These are phyloP conservation scores for Phoeniculus purpureus DNA, from an alignment of 2,797 vertebrate genomes.

Conservation along the genomic window DNA sequence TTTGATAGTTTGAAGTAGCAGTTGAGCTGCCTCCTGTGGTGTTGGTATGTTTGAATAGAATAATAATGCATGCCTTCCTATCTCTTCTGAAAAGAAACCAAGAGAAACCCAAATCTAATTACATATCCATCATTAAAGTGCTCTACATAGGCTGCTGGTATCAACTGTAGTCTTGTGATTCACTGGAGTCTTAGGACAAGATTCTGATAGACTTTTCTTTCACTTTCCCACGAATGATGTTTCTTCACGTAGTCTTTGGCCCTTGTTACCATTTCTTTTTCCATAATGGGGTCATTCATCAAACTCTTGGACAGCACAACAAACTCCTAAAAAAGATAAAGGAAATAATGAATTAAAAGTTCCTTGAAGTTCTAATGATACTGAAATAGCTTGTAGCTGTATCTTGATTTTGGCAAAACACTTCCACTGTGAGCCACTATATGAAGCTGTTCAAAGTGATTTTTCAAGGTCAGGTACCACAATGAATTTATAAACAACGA, in stretches of 20 bases:
- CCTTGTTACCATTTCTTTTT: conserved; percentile 77
- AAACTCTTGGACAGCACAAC: conserved; percentile 85
- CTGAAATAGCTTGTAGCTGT: background rate
- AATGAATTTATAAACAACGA: background rate
- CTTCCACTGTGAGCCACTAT: background rate
- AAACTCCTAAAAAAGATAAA: conserved; percentile 85
- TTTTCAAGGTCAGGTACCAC: background rate
- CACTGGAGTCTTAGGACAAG: conserved; percentile 75
- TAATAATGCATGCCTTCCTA: background rate
- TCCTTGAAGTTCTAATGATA: background rate
- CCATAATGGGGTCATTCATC: conserved; percentile 79
- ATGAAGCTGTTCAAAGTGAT: background rate
- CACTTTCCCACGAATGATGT: conserved; percentile 80
- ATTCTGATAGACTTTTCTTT: conserved; percentile 84
- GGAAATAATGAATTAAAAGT: background rate
- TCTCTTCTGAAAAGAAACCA: background rate
- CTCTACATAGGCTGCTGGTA: background rate
- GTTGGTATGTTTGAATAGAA: background rate
- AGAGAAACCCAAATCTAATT: background rate
- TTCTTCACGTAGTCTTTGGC: conserved; percentile 83
- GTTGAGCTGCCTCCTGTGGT: background rate
- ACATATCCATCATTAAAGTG: background rate
- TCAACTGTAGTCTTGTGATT: background rate
- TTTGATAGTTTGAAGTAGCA: background rate
- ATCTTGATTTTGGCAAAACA: background rate